Evolutionary conservation across 2,888 invertebrate genomes (phyloP).

Genomic region (Microplitis deprimator): DNA sequence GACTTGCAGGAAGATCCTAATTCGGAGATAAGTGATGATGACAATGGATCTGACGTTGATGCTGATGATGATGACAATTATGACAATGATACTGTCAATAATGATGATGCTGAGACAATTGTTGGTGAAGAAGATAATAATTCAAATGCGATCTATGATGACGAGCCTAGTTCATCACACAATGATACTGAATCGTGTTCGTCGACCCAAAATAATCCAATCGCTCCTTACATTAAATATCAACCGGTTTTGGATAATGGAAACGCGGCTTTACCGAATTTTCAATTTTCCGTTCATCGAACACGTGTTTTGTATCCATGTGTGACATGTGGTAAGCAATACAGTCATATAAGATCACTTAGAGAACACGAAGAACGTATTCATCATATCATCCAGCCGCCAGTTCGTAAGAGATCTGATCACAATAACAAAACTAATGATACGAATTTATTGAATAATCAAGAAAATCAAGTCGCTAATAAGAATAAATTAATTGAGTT

Average conservation of each 20-base stretch:
- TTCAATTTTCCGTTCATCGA: conserved; percentile 59
- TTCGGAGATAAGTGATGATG: conserved; percentile 12
- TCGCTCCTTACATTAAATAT: conserved; percentile 52
- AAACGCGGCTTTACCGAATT: conserved; percentile 58
- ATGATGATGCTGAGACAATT: not conserved
- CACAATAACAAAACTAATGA: conserved; percentile 11
- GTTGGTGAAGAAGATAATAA: conserved; percentile 10
- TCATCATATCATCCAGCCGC: conserved; percentile 58
- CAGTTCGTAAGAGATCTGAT: conserved; percentile 26
- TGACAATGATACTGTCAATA: not conserved
- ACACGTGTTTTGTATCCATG: conserved; percentile 60
- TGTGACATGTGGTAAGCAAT: conserved; percentile 59
- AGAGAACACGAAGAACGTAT: conserved; percentile 55
- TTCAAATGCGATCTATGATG: conserved; percentile 15
- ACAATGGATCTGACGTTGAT: conserved; percentile 14
- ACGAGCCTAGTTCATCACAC: conserved; percentile 9
- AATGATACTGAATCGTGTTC: conserved; percentile 37
- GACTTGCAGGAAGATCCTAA: conserved; percentile 48
- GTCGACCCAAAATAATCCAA: conserved; percentile 29
- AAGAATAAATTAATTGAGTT: not conserved
- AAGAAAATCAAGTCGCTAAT: conserved; percentile 6
- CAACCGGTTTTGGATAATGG: conserved; percentile 55
- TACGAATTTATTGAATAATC: not conserved
- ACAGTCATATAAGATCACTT: conserved; percentile 51
- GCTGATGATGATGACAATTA: conserved; percentile 22